Base-by-base conservation (phyloP, 2,797 vertebrate species). In the Hafferia zeledoni region DNA sequence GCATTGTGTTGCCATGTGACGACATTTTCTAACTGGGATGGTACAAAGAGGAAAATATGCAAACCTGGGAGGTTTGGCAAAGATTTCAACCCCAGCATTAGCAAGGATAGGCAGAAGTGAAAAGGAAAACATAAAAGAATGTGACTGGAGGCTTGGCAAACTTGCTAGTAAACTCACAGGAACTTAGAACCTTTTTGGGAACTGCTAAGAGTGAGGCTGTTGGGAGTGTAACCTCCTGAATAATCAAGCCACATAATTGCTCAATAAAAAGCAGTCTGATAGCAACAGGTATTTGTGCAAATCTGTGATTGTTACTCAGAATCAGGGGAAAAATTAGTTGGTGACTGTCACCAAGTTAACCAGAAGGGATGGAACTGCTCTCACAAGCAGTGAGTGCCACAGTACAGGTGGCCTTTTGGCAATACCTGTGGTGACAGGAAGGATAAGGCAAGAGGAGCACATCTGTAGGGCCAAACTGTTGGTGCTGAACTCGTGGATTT, bases 21-120 rank as follows among this genome's bases (percentile, higher is more conserved):
- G 0, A 14, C 55, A 4, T 87, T 90, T 74, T 90, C 70, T 72
- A 24, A 61, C 43, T 52, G 37, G 61, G 44, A 35, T 35, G 43
- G 77, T 69, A 59, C 25, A 44, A 55, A 77, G 63, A 83, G 46
- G 39, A 43, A 78, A 92, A 63, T 31, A 28, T 13, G 13, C 72
- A 75, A 75, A 92, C 82, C 93, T 95, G 79, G 35, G 43, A 88
- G n/a, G 9, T 72, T 91, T 86, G 89, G 72, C 89, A 78, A 37
- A 31, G 69, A 72, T 69, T 93, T 78, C 39, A 60, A 11, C 23
- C n/a, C 43, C 31, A 79, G 53, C 25, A 59, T 84, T 33, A 65
- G 43, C 79, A 88, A 53, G 67, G 33, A 39, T 57, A 61, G 70
- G 59, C 59, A 88, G 37, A 79, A 90, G 33, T 79, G 46, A 52